Conservation (phyloP, 2,888 invertebrate species). For the Deroplatys truncata region DNA sequence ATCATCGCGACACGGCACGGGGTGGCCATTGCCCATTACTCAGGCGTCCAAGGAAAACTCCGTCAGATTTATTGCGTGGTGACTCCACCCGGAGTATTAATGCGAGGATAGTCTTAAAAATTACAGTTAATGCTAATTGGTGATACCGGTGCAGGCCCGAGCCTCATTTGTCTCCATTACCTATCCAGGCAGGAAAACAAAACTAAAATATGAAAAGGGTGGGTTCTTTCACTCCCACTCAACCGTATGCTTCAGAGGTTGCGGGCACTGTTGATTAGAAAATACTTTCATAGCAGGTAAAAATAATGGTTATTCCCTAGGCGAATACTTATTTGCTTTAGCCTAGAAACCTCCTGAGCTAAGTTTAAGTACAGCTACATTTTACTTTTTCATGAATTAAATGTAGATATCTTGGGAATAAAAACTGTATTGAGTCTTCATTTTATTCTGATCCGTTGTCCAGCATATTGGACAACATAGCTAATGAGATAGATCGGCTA, state of each 20-base stretch:
- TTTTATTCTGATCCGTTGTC: too few species aligned
- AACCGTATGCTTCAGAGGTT: not conserved
- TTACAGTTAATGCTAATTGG: not conserved
- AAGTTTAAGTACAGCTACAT: too few species aligned
- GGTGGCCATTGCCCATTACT: not conserved
- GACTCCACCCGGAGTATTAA: not conserved
- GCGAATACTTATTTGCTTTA: too few species aligned
- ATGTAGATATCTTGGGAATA: too few species aligned
- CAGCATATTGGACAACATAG: too few species aligned
- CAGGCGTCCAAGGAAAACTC: not conserved
- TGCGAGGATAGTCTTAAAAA: not conserved
- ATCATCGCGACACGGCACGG: not conserved
- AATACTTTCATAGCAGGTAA: too few species aligned
- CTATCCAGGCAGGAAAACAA: not conserved
- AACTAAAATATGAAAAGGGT: not conserved
- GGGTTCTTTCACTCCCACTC: not conserved
- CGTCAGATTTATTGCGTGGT: not conserved
- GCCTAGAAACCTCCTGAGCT: too few species aligned
- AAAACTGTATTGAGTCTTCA: too few species aligned
- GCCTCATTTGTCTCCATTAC: not conserved
- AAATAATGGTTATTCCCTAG: too few species aligned
- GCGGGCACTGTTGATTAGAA: too few species aligned
- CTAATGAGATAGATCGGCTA: too few species aligned
- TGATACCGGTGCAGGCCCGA: not conserved
- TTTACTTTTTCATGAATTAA: too few species aligned